A percentile compares a stretch with the other conserved stretches of the same genome.
phyloP scores from a whole-genome alignment of 2,113 vertebrate genomes.

The Cryptotis parvus region DNA sequence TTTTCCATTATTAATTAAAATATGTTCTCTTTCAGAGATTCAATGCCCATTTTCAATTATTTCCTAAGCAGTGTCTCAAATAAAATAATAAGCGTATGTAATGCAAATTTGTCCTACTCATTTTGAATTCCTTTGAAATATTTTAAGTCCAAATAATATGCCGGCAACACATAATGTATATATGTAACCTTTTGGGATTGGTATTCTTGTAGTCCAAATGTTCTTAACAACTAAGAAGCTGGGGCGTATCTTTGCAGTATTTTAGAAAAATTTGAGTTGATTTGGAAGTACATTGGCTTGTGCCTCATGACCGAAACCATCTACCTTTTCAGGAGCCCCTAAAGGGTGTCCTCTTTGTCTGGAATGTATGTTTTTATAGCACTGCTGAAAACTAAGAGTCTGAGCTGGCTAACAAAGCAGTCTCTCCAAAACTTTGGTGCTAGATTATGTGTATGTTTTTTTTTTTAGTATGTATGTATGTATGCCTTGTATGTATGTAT shows the following conservation, averaged over 20 bases:
- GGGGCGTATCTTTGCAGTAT: not conserved
- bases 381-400: not conserved
- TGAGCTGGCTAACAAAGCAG: not conserved
- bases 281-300: too few species aligned
- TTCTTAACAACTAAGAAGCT: not conserved
- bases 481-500: too few species aligned
- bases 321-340: not conserved
- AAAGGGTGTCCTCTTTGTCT: not conserved
- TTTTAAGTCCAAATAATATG: not conserved
- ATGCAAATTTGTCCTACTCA: constrained; percentile 10
- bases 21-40: constrained; percentile 43
- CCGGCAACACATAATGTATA: not conserved
- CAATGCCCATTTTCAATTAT: constrained; percentile 62
- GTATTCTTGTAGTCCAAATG: not conserved
- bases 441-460: too few species aligned
- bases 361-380: not conserved
- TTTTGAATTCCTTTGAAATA: constrained; percentile 20
- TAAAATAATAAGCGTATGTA: constrained; percentile 42
- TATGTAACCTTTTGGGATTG: not conserved
- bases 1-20: constrained; percentile 65
- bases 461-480: too few species aligned
- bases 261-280: not conserved
- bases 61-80: constrained; percentile 1
- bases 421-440: not conserved
- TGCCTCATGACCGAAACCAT: too few species aligned